Evolutionary conservation across 2,797 vertebrate genomes (phyloP).

Genomic region (Hyperoplus immaculatus): DNA sequence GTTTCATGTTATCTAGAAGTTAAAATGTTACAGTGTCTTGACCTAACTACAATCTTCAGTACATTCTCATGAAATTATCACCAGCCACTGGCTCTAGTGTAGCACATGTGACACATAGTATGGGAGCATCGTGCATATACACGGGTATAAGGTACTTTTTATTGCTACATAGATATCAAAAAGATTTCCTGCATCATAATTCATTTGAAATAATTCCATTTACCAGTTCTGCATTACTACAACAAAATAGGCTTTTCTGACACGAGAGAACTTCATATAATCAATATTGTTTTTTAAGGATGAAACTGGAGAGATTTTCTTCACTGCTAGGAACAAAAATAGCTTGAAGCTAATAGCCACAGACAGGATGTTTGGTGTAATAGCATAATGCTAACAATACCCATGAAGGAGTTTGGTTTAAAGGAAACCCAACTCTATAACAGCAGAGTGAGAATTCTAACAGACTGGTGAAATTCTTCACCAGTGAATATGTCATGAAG

Average conservation of each 20-base stretch:
- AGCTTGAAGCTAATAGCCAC: neutral
- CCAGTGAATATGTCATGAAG: neutral
- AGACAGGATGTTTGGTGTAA: neutral
- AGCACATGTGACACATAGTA: neutral
- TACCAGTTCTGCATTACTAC: neutral
- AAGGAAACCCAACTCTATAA: too few relatives aligned
- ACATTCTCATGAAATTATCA: neutral
- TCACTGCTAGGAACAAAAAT: neutral
- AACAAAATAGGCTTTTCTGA: neutral
- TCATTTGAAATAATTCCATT: neutral
- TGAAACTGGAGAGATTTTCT: neutral
- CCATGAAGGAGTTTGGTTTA: neutral
- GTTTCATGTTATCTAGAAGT: too few relatives aligned
- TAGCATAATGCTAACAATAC: neutral
- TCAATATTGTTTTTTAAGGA: neutral
- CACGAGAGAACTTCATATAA: neutral
- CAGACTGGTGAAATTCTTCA: neutral
- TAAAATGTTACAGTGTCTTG: neutral
- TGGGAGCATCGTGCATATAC: neutral
- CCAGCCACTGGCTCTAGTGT: neutral
- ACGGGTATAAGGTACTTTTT: neutral
- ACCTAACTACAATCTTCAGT: neutral
- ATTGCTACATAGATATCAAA: too few relatives aligned
- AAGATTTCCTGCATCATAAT: too few relatives aligned
- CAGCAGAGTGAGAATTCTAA: neutral